phyloP scores from a whole-genome alignment of 1,140 invertebrate genomes.

The Neodiprion lecontei region DNA sequence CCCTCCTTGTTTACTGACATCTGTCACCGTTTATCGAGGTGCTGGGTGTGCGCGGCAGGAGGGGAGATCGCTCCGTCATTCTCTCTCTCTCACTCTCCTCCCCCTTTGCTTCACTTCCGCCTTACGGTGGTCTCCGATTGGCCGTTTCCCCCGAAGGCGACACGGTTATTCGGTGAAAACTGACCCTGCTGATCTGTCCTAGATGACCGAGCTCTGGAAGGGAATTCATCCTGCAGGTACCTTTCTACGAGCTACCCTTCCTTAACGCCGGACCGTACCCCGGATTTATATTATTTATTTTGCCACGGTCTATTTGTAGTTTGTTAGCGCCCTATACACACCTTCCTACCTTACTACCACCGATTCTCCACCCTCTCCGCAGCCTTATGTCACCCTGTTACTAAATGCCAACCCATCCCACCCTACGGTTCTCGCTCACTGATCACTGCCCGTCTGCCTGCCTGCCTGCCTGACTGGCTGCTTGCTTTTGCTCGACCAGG shows the following conservation, averaged over 20 bases:
- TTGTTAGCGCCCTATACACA: background rate
- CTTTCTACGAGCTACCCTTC: no score
- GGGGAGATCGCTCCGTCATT: no score
- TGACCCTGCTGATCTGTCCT: background rate
- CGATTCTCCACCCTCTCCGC: no score
- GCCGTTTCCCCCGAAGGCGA: no score
- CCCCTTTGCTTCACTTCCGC: slow-evolving; percentile 9
- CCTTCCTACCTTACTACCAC: no score
- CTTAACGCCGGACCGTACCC: background rate
- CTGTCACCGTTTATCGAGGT: slow-evolving; percentile 50
- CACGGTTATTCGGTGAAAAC: background rate
- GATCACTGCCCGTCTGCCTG: no score
- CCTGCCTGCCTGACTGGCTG: no score
- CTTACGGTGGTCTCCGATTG: background rate
- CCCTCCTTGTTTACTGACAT: slow-evolving; percentile 57
- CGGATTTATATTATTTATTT: slow-evolving; percentile 4
- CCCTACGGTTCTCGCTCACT: no score
- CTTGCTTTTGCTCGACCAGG: no score
- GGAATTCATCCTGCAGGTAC: no score
- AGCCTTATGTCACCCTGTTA: background rate
- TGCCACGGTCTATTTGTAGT: slow-evolving; percentile 2
- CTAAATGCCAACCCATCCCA: no score
- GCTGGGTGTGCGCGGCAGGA: background rate
- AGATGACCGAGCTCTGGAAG: background rate
- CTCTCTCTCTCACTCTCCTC: slow-evolving; percentile 19